Conservation (phyloP, 2,797 vertebrate species). For the Mormyrus proboscirostris region DNA sequence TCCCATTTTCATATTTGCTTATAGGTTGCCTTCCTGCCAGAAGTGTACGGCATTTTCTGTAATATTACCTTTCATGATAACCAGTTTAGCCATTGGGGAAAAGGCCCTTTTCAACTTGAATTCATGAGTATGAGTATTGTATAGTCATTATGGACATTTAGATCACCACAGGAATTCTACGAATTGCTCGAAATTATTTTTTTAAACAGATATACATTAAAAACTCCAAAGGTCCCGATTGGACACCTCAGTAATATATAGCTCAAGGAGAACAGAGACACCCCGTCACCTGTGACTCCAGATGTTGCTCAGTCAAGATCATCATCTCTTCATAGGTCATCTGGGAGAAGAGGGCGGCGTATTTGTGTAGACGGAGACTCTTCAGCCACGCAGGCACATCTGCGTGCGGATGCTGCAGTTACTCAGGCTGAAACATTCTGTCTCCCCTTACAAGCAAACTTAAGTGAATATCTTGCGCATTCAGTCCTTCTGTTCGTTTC, state of each 20-base stretch:
- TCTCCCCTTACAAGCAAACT: neutral
- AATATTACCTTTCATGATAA: neutral
- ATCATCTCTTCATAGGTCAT: constrained; percentile 97
- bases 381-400: constrained; percentile 92
- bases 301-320: constrained; percentile 87
- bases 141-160: neutral
- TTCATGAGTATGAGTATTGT: neutral
- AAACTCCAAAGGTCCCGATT: neutral
- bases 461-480: neutral
- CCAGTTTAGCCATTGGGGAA: neutral
- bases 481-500: neutral
- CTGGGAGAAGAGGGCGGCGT: constrained; percentile 89
- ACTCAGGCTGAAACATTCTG: neutral
- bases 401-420: constrained; percentile 38
- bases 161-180: neutral
- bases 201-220: neutral
- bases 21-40: neutral
- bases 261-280: neutral
- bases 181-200: neutral
- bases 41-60: neutral
- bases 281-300: constrained; percentile 81
- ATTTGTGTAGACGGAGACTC: constrained; percentile 93
- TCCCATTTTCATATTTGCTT: neutral
- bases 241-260: neutral
- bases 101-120: neutral